Conservation (phyloP, 2,113 vertebrate species). For the Phyllopteryx taeniolatus region DNA sequence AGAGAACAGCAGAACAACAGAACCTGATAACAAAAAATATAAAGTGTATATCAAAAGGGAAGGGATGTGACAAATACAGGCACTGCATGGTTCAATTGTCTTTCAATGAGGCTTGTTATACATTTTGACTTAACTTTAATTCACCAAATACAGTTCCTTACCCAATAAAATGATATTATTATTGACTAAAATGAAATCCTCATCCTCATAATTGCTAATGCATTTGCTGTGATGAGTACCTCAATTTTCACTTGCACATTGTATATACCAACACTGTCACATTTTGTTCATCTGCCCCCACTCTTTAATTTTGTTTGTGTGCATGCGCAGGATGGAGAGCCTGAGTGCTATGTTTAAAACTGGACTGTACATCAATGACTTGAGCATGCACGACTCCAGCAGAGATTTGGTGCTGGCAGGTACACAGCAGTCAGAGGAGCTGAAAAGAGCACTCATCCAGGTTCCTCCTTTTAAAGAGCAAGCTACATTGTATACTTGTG, state of each 20-base stretch:
- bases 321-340: conserved; percentile 71
- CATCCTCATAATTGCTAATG: not conserved
- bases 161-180: not conserved
- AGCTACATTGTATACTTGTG: conserved; percentile 17
- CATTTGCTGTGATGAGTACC: not conserved
- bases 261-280: not conserved
- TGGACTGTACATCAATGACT: conserved; percentile 74
- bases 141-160: not conserved
- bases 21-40: too few relatives aligned
- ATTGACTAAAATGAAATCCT: not conserved
- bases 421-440: conserved; percentile 74
- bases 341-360: conserved; percentile 76
- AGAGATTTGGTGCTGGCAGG: conserved; percentile 75
- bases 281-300: not conserved
- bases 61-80: too few relatives aligned
- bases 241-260: not conserved
- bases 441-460: conserved; percentile 77
- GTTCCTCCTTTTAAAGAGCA: conserved; percentile 34
- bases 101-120: too few relatives aligned
- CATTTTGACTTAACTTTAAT: not conserved
- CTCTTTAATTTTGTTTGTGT: conserved; percentile 1
- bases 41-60: too few relatives aligned
- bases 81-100: too few relatives aligned
- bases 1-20: too few relatives aligned
- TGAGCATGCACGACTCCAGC: conserved; percentile 78